A percentile compares a stretch with the other conserved stretches of the same genome.
Conservation (phyloP, 2,113 vertebrate species). For the Xiphophorus hellerii region DNA sequence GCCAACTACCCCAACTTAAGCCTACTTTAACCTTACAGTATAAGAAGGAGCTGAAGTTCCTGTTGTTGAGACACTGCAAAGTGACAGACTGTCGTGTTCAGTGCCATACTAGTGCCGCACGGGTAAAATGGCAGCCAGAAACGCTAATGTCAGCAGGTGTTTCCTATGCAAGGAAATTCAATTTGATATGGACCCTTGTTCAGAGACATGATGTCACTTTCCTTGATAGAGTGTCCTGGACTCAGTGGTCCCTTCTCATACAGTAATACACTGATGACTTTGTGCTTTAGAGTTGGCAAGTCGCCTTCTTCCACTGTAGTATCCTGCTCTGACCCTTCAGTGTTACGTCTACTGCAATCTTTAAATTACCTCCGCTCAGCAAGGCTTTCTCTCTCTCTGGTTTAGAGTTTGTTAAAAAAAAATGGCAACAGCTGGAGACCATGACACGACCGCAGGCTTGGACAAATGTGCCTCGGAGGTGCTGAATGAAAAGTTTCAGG, state of each 20-base stretch:
- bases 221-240: slow-evolving; percentile 38
- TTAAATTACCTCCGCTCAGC: not conserved
- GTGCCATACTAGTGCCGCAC: not conserved
- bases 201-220: slow-evolving; percentile 39
- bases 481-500: slow-evolving; percentile 15
- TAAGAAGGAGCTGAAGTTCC: not conserved
- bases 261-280: slow-evolving; percentile 31
- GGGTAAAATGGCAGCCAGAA: slow-evolving; percentile 20
- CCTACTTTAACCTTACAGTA: not conserved
- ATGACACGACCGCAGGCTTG: slow-evolving; percentile 26
- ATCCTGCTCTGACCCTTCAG: not conserved
- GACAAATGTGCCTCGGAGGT: not conserved
- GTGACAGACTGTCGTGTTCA: not conserved
- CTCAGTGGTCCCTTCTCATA: slow-evolving; percentile 9
- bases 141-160: slow-evolving; percentile 35
- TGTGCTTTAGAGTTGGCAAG: slow-evolving; percentile 46
- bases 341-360: slow-evolving; percentile 1
- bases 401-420: not conserved
- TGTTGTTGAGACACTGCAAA: slow-evolving; percentile 7
- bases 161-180: slow-evolving; percentile 37
- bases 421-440: slow-evolving; percentile 26
- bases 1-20: not conserved
- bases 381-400: not conserved
- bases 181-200: slow-evolving; percentile 47
- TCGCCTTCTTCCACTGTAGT: slow-evolving; percentile 3